Conservation (phyloP, 2,888 invertebrate genomes). For the Limnephilus marmoratus region DNA sequence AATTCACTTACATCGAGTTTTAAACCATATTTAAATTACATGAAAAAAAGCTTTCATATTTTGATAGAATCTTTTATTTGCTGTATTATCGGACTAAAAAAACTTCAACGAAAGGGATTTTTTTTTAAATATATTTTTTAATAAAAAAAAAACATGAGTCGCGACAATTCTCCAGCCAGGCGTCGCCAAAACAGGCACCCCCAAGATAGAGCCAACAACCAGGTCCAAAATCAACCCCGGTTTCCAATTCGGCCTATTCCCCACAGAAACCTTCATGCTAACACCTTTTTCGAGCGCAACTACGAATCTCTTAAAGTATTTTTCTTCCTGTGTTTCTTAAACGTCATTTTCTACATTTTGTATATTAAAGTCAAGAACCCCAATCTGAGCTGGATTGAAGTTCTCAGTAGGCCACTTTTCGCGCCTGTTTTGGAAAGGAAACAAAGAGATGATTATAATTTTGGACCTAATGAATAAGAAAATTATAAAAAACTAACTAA, state of each 20-base stretch:
- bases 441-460: neutral
- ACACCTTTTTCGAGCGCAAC: neutral
- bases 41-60: neutral
- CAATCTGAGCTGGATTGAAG: neutral
- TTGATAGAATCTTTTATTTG: neutral
- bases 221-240: neutral
- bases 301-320: neutral
- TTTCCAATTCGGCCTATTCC: neutral
- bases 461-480: neutral
- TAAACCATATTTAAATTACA: neutral
- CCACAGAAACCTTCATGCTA: neutral
- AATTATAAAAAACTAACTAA: neutral
- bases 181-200: neutral
- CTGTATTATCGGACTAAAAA: neutral
- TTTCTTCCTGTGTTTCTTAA: neutral
- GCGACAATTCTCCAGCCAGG: neutral
- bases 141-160: neutral
- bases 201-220: neutral
- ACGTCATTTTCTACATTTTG: neutral
- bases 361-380: neutral
- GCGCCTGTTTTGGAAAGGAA: neutral
- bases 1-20: neutral
- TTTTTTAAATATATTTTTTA: too few relatives aligned
- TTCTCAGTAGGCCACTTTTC: neutral
- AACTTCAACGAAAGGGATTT: too few relatives aligned